Percentiles rank a stretch among this genome's conserved stretches.
Conservation (phyloP, 2,888 invertebrate genomes). For the Actias luna region DNA sequence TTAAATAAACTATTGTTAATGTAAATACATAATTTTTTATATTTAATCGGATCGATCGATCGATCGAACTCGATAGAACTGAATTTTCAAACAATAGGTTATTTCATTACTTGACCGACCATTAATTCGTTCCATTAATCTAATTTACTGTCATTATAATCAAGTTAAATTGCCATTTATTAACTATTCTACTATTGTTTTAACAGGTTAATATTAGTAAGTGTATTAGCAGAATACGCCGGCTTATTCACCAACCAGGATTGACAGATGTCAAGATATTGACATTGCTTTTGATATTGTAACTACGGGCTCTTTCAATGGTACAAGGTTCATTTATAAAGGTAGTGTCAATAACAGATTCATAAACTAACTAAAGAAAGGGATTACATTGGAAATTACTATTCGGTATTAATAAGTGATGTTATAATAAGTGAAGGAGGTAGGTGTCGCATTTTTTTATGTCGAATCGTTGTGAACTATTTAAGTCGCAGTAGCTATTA, state of each 20-base stretch:
- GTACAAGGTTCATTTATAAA: not conserved
- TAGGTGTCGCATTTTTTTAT: no score
- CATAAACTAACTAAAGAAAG: not conserved
- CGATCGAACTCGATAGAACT: no score
- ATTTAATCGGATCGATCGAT: no score
- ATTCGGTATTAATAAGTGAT: not conserved
- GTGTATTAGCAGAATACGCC: not conserved
- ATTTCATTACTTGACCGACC: not conserved
- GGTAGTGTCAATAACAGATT: not conserved
- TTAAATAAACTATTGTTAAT: no score
- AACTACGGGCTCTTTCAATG: not conserved
- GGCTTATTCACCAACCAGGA: not conserved
- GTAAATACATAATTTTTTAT: no score
- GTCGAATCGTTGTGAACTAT: no score
- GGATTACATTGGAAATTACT: not conserved
- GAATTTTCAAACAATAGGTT: not conserved
- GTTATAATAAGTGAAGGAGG: not conserved
- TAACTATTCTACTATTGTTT: not conserved
- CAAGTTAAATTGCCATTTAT: not conserved
- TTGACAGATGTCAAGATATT: conserved; percentile 2
- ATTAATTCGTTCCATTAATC: not conserved
- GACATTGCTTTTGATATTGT: not conserved
- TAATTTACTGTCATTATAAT: not conserved
- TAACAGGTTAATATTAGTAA: not conserved
- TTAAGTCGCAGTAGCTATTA: no score